Evolutionary conservation across 2,797 vertebrate genomes (phyloP).

Genomic region (Parambassis ranga): DNA sequence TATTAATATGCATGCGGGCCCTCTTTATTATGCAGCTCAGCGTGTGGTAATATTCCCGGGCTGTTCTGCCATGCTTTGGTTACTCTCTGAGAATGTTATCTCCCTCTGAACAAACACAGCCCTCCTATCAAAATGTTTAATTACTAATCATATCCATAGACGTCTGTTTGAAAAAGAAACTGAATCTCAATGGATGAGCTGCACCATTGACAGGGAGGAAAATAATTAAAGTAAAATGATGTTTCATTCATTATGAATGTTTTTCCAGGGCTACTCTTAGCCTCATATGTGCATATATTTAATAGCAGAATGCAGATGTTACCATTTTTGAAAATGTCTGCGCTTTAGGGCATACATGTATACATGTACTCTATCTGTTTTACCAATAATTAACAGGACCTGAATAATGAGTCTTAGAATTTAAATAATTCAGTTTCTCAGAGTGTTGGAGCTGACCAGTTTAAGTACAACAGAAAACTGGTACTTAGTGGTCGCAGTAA

Average conservation of each 20-base stretch:
- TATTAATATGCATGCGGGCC: constrained; percentile 86
- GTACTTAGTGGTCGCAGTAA: too few relatives aligned
- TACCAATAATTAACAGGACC: background rate
- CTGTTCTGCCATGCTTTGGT: constrained; percentile 62
- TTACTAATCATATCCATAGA: constrained; percentile 52
- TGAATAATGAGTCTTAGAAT: too few relatives aligned
- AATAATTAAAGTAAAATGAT: constrained; percentile 7
- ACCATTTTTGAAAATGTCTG: background rate
- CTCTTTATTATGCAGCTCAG: constrained; percentile 77
- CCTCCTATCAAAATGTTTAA: constrained; percentile 67
- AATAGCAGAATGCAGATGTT: background rate
- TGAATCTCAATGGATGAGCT: constrained; percentile 24
- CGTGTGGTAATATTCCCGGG: constrained; percentile 67
- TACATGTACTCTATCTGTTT: background rate
- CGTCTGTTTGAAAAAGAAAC: constrained; percentile 56
- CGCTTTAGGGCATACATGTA: background rate
- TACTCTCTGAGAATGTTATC: constrained; percentile 65
- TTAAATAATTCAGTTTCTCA: too few relatives aligned
- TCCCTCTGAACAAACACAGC: constrained; percentile 64
- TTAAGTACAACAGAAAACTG: too few relatives aligned
- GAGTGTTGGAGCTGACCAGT: too few relatives aligned
- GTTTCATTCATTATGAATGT: background rate
- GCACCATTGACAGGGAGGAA: constrained; percentile 3
- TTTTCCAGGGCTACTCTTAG: constrained; percentile 10
- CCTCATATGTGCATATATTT: background rate